Evolutionary conservation across 2,888 invertebrate genomes (phyloP).

Genomic region (Drosophila quinaria): DNA sequence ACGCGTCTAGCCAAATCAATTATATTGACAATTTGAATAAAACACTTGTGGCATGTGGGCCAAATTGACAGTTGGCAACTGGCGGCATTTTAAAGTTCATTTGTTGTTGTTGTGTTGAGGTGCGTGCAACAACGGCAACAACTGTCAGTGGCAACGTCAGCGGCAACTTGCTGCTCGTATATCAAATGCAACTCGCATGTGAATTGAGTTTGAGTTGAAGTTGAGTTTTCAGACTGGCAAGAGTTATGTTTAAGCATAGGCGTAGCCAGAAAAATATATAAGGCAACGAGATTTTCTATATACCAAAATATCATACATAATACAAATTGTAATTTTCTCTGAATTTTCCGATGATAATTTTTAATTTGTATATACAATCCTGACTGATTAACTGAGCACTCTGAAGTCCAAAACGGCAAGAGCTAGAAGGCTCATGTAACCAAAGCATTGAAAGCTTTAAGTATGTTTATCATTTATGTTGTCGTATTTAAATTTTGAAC

Average conservation of each 20-base stretch:
- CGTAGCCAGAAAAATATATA: neutral
- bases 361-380: too few species aligned
- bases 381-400: too few species aligned
- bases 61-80: slow-evolving; percentile 30
- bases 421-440: too few species aligned
- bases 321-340: too few species aligned
- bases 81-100: slow-evolving; percentile 48
- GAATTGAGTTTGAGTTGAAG: slow-evolving; percentile 2
- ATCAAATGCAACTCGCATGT: slow-evolving; percentile 28
- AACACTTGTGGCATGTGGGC: slow-evolving; percentile 37
- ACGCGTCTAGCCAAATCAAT: slow-evolving; percentile 48
- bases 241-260: slow-evolving; percentile 27
- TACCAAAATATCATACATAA: too few species aligned
- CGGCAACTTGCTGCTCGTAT: slow-evolving; percentile 47
- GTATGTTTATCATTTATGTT: too few species aligned
- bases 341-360: too few species aligned
- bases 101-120: neutral
- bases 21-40: slow-evolving; percentile 35
- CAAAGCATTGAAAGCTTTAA: too few species aligned
- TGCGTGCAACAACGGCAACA: slow-evolving; percentile 40
- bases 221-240: slow-evolving; percentile 7
- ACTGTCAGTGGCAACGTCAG: slow-evolving; percentile 31
- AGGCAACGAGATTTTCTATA: neutral
- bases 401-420: too few species aligned
- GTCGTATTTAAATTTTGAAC: too few species aligned